Conservation (phyloP, 2,113 vertebrate species). For the Erythrocercus mccallii region DNA sequence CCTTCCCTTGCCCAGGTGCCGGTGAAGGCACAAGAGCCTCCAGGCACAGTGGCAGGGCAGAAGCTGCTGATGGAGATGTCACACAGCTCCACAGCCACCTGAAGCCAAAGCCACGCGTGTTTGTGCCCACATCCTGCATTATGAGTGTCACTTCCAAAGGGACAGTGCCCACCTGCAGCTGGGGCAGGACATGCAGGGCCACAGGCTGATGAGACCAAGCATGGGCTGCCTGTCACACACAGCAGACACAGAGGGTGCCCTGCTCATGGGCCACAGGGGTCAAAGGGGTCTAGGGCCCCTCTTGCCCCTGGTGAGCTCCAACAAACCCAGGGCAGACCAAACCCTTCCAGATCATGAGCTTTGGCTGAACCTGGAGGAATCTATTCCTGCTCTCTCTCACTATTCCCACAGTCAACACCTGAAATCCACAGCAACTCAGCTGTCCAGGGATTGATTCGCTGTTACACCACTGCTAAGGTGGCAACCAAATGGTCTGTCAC, state of each 20-base stretch:
- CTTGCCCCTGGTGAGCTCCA: not conserved
- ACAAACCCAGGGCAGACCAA: not conserved
- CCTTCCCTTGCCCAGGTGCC: not conserved
- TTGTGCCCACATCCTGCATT: not conserved
- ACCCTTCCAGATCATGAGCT: not conserved
- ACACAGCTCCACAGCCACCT: not conserved
- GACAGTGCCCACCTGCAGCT: not conserved
- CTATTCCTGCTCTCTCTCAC: not conserved
- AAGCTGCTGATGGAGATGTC: not conserved
- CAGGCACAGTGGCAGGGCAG: fast-evolving
- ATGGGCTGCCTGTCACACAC: not conserved
- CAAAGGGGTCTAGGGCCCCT: not conserved
- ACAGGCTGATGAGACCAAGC: not conserved
- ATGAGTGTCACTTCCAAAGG: not conserved
- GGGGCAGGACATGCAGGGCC: not conserved
- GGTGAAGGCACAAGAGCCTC: not conserved
- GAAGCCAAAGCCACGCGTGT: not conserved
- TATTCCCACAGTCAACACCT: not conserved
- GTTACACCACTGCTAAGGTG: not conserved
- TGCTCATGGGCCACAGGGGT: not conserved
- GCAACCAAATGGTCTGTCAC: not conserved
- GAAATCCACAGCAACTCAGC: not conserved
- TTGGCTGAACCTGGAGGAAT: not conserved
- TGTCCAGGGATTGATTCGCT: not conserved
- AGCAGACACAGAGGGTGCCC: not conserved